Evolutionary conservation across 2,113 vertebrate species (phyloP), one percentile per base, ranked within the genome.

Genomic region (Noctilio leporinus): DNA sequence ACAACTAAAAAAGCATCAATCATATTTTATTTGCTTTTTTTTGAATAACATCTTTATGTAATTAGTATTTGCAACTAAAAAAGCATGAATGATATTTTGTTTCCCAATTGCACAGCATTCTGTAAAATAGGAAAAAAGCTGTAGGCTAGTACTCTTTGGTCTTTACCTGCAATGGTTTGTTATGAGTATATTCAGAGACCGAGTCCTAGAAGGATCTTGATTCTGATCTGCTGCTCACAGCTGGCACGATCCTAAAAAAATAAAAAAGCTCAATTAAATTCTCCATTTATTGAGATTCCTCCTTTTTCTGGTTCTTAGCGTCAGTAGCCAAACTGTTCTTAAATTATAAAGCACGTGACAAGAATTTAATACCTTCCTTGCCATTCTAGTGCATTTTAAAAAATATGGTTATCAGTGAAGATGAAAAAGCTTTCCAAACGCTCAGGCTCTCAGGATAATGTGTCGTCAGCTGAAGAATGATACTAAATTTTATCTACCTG

Each of bases 361-460:
- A 22, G 49, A 70, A 57, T 35, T 64, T 80, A 89, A 96, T 72
- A 65, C 17, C 10, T 28, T 83, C 16, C 22, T 57, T 62, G 84
- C 30, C 51, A n/a, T 77, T 86, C 67, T 72, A 59, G 35, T 59
- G 82, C n/a, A 67, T 93, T 94, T 94, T n/a, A n/a, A n/a, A n/a
- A n/a, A n/a, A n/a, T 43, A 15, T 43, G 73, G 20, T 65, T 87
- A 65, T 87, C 77, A 53, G 38, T 30, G 11, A 67, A 73, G 57
- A 69, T 30, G 57, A 85, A 92, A 93, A 28, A 11, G 2, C 43
- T 59, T 80, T 76, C 17, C 7, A 78, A 22, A 57, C 22, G 69
- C 59, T 82, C 19, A 57, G 17, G 69, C 59, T 82, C 19, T 30
- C 40, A 70, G 49, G 12, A 43, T 89, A 40, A 86, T 24, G 53